phyloP scores from a whole-genome alignment of 2,888 invertebrate genomes.

The Ectemnius lituratus region DNA sequence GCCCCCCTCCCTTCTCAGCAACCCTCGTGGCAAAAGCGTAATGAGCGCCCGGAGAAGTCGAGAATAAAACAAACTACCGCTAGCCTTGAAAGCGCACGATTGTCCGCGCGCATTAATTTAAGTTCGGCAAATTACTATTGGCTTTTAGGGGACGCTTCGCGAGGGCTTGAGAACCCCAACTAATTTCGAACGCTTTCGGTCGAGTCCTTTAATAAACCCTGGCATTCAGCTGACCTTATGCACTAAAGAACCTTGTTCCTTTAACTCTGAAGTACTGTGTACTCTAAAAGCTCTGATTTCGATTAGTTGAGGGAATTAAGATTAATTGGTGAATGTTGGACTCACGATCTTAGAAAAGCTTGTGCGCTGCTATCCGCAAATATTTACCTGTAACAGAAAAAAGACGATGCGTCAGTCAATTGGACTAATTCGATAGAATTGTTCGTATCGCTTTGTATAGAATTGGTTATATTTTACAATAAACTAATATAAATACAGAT shows the following conservation, averaged over 20 bases:
- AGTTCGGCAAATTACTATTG: constrained; percentile 44
- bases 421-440: too few species aligned
- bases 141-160: constrained; percentile 46
- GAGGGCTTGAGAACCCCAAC: constrained; percentile 25
- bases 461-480: too few species aligned
- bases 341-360: too few species aligned
- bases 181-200: constrained; percentile 1
- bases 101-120: constrained; percentile 40
- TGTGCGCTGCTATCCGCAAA: neutral
- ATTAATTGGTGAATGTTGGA: too few species aligned
- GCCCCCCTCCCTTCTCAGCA: too few species aligned
- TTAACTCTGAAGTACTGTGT: too few species aligned
- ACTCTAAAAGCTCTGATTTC: too few species aligned
- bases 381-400: constrained; percentile 71
- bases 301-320: too few species aligned
- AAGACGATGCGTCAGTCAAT: neutral
- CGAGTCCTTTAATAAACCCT: neutral
- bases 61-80: constrained; percentile 49
- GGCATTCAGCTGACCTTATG: too few species aligned
- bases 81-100: constrained; percentile 40
- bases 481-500: too few species aligned
- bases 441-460: too few species aligned
- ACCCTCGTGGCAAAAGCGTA: constrained; percentile 35
- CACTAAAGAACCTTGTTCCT: too few species aligned
- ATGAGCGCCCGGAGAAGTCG: constrained; percentile 45